Conservation (phyloP, 1,140 invertebrate species). For the Pemphigus obesinymphae region DNA sequence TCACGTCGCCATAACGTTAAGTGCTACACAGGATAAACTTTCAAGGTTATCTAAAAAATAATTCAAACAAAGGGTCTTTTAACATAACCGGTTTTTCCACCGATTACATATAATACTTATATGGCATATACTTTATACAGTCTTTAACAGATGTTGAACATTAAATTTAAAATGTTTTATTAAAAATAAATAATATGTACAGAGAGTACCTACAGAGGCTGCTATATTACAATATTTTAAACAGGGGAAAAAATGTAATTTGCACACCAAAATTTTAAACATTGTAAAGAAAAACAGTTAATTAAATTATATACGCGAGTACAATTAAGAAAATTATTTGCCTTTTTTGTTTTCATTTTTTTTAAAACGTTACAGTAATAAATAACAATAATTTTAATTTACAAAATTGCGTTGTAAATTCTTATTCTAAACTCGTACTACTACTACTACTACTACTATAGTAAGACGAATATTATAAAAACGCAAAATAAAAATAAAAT, state of each 20-base stretch:
- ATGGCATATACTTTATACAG: not conserved
- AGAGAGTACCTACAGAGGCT: too few relatives aligned
- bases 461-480: too few relatives aligned
- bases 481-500: constrained; percentile 5
- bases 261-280: too few relatives aligned
- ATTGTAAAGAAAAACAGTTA: not conserved
- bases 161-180: too few relatives aligned
- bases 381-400: not conserved
- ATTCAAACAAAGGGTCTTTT: not conserved
- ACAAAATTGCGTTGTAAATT: not conserved
- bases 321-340: not conserved
- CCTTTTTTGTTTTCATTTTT: not conserved
- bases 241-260: too few relatives aligned
- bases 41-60: not conserved
- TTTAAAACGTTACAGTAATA: not conserved
- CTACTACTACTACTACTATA: too few relatives aligned
- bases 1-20: not conserved
- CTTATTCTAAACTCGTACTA: too few relatives aligned
- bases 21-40: not conserved
- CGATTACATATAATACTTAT: not conserved
- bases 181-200: too few relatives aligned
- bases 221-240: too few relatives aligned
- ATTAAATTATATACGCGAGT: not conserved
- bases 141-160: too few relatives aligned
- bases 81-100: not conserved